Evolutionary conservation across 1,140 invertebrate species (phyloP).

Genomic region (Drosophila cardini): DNA sequence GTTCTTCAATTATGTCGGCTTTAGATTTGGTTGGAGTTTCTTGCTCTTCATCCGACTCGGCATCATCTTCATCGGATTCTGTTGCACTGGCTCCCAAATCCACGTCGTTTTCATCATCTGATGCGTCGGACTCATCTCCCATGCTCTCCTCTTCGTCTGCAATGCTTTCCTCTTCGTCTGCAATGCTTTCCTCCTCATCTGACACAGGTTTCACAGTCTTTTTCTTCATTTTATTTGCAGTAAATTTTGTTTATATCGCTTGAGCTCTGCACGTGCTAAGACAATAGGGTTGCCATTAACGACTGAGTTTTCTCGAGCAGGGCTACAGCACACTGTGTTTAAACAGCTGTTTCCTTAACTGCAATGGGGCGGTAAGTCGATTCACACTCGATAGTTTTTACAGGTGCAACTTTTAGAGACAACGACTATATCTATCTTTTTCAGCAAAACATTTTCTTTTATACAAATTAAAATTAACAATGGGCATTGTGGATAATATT

Average conservation of each 20-base stretch:
- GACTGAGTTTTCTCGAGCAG: background rate
- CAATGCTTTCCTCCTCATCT: constrained; percentile 39
- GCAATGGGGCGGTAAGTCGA: background rate
- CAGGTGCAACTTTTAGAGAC: constrained; percentile 28
- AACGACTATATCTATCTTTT: constrained; percentile 17
- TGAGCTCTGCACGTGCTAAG: constrained; percentile 22
- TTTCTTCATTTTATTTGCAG: constrained; percentile 55
- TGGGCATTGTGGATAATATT: constrained; percentile 71
- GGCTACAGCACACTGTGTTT: background rate
- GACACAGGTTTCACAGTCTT: constrained; percentile 30
- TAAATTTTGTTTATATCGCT: constrained; percentile 40
- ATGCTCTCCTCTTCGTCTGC: background rate
- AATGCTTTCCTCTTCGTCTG: constrained; percentile 38
- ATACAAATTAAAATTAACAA: constrained; percentile 44
- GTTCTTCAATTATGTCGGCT: constrained; percentile 58
- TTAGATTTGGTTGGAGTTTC: constrained; percentile 26
- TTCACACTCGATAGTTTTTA: constrained; percentile 9
- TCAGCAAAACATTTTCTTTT: constrained; percentile 15
- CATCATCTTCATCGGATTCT: constrained; percentile 67
- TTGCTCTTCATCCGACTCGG: constrained; percentile 25
- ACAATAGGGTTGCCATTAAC: constrained; percentile 19
- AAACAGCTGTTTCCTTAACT: constrained; percentile 15
- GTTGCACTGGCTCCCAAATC: constrained; percentile 67
- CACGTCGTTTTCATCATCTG: constrained; percentile 41
- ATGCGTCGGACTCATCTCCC: constrained; percentile 28